Conservation (phyloP, 2,113 vertebrate species). For the Girardinichthys multiradiatus region DNA sequence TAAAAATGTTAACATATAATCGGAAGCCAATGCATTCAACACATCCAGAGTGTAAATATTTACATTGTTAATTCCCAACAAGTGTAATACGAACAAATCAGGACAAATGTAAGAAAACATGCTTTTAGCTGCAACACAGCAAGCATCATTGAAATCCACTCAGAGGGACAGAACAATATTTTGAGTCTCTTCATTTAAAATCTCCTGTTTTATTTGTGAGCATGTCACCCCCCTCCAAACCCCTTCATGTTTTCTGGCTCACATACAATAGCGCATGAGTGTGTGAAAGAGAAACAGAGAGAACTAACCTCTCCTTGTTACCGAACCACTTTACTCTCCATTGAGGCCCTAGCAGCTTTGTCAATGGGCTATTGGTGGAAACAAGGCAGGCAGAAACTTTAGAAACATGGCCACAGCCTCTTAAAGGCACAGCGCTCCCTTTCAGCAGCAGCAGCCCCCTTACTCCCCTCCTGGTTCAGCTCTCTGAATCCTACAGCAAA, state of each 20-base stretch:
- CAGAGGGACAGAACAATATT: slow-evolving; percentile 1
- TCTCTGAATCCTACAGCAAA: slow-evolving; percentile 68
- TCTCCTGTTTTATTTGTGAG: slow-evolving; percentile 41
- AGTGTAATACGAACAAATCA: slow-evolving; percentile 55
- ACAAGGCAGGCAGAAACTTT: slow-evolving; percentile 88
- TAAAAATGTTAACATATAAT: slow-evolving; percentile 56
- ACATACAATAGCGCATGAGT: slow-evolving; percentile 49
- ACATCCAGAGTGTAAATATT: slow-evolving; percentile 55
- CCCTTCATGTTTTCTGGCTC: slow-evolving; percentile 47
- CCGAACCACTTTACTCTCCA: slow-evolving; percentile 86
- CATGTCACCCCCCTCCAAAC: slow-evolving; percentile 48
- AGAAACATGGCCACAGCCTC: slow-evolving; percentile 82
- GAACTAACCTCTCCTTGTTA: slow-evolving; percentile 85
- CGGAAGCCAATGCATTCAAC: slow-evolving; percentile 67
- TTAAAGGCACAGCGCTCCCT: slow-evolving; percentile 84
- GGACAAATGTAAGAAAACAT: slow-evolving; percentile 13
- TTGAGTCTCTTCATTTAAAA: slow-evolving; percentile 14
- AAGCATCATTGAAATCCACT: not conserved
- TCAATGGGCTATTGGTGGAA: slow-evolving; percentile 88
- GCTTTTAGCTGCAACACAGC: not conserved
- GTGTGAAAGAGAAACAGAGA: slow-evolving; percentile 63
- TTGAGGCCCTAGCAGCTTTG: slow-evolving; percentile 85
- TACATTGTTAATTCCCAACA: slow-evolving; percentile 54
- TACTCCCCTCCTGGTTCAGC: slow-evolving; percentile 33
- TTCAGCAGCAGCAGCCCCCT: slow-evolving; percentile 32